Evolutionary conservation across 2,888 invertebrate species (phyloP).

Genomic region (Eudemis profundana): DNA sequence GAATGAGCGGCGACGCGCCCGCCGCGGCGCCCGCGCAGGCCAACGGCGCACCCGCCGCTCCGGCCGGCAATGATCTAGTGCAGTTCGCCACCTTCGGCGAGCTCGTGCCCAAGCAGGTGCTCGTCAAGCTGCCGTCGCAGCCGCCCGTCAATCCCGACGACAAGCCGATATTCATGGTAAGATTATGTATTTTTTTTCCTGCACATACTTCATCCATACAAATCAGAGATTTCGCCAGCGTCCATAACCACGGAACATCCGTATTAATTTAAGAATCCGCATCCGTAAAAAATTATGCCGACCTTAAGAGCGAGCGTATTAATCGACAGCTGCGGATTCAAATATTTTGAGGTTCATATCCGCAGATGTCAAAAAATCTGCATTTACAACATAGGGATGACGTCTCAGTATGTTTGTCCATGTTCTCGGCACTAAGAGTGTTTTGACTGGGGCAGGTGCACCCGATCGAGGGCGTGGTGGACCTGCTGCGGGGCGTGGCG

Average conservation of each 20-base stretch:
- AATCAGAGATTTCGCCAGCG: too few species aligned
- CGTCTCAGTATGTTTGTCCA: too few species aligned
- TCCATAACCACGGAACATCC: too few species aligned
- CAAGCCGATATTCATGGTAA: conserved; percentile 87
- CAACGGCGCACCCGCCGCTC: conserved; percentile 50
- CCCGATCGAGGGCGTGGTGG: conserved; percentile 95
- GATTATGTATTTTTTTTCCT: conserved; percentile 21
- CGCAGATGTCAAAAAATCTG: too few species aligned
- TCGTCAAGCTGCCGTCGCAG: conserved; percentile 88
- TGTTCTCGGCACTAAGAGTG: too few species aligned
- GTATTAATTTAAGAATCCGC: too few species aligned
- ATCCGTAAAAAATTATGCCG: too few species aligned
- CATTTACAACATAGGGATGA: too few species aligned
- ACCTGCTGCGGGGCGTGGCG: conserved; percentile 89
- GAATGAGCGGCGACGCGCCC: conserved; percentile 76
- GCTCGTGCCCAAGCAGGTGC: conserved; percentile 90
- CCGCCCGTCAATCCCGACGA: conserved; percentile 65
- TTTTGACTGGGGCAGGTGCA: conserved; percentile 80
- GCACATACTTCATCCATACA: neutral
- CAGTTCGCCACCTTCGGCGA: conserved; percentile 82
- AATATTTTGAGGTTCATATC: too few species aligned
- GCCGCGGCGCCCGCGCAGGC: conserved; percentile 50
- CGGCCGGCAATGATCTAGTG: conserved; percentile 65
- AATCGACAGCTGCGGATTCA: too few species aligned
- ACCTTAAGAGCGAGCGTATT: too few species aligned